Base-by-base conservation (phyloP, 2,797 vertebrate species). In the Yasuhikotakia modesta region DNA sequence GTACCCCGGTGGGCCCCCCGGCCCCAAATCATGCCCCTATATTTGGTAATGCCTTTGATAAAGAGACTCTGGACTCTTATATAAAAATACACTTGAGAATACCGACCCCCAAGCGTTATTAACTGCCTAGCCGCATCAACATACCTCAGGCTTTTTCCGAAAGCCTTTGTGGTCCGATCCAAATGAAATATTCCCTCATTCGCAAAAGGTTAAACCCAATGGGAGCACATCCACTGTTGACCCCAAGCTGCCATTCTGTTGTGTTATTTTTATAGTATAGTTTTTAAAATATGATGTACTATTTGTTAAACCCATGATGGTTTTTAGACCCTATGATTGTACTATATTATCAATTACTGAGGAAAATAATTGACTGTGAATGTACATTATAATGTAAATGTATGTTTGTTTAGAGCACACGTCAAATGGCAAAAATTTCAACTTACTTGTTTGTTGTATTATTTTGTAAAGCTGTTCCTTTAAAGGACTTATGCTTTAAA, bases 21-120 rank as follows among this genome's bases (percentile, higher is more conserved):
- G 27, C 19, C 30, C 17, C 24, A 78, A 10, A 14, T 73, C 77
- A 3, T 71, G 45, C 76, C 68, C 53, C 60, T 82, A 50, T 76
- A 71, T 84, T 78, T 80, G 66, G 55, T 75, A 46, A 60, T 61
- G 46, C 39, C 39, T 45, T 76, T 84, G 55, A 75, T 55, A 76
- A 52, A 43, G 39, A 30, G 32, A 68, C 27, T 57, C 27, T 53
- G 32, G 30, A 69, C 17, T 53, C 43, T 60, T 67, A 75, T 60
- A 78, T 76, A 72, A 73, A 79, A 68, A 58, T 55, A 45, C 73
- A 58, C 46, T 60, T 22, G 67, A 24, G 39, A 64, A 58, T 19
- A 24, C 48, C 53, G 30, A 22, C 10, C 11, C 17, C 35, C 35
- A 39, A 39, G 6, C 35, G 6, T 39, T 32, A 60, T 67, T 65